Percentiles rank a stretch among this genome's conserved stretches.
Evolutionary conservation across 2,888 invertebrate species (phyloP).

Genomic region (Chesias legatella): DNA sequence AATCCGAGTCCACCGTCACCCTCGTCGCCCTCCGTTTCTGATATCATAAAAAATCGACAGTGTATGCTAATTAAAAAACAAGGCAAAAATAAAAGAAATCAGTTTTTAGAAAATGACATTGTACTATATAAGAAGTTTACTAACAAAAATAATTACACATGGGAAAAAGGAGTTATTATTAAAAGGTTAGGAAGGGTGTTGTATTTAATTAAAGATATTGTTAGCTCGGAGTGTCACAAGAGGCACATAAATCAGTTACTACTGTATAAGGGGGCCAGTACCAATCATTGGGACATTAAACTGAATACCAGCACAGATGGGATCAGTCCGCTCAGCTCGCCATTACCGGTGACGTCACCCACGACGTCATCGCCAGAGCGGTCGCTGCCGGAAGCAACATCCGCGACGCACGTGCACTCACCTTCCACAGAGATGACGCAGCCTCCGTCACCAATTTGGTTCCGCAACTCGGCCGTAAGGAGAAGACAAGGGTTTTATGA

Average conservation of each 20-base stretch:
- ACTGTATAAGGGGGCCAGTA: constrained; percentile 1
- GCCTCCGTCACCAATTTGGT: no score
- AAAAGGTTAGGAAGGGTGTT: constrained; percentile 10
- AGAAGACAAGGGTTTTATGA: no score
- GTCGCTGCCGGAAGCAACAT: no score
- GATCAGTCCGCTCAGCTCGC: no score
- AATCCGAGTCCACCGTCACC: constrained; percentile 1
- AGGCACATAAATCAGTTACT: constrained; percentile 13
- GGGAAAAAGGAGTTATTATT: constrained; percentile 2
- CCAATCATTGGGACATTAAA: no score
- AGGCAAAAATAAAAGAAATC: constrained; percentile 10
- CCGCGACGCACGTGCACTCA: no score
- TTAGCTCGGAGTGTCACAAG: not conserved
- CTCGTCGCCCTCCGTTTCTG: not conserved
- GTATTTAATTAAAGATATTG: constrained; percentile 11
- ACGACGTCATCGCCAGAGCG: no score
- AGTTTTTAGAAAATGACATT: not conserved
- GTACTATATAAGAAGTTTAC: constrained; percentile 1
- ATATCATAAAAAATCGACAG: constrained; percentile 10
- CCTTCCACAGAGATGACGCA: no score
- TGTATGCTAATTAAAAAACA: constrained; percentile 16
- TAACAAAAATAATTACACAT: not conserved
- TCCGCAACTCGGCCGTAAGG: no score
- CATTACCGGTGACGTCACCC: no score
- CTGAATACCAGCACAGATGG: no score